Base-by-base conservation (phyloP, 2,888 invertebrate genomes). In the Drosophila fungiperda region DNA sequence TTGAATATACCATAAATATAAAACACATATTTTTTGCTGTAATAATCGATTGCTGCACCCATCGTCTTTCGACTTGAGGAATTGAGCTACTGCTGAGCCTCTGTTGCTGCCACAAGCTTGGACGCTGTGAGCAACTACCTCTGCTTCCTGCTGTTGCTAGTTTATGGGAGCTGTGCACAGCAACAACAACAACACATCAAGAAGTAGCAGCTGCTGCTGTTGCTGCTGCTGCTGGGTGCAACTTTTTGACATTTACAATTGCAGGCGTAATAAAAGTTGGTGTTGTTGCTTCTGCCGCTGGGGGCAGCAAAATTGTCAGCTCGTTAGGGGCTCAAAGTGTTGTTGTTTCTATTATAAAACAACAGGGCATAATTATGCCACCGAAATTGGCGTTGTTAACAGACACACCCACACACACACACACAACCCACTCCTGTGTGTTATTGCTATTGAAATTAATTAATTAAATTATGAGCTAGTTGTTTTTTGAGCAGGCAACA, bases 401-500 rank as follows among this genome's bases (percentile, higher is more conserved):
- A 50, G 38, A 3, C 64, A 66, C 73, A 45, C 70, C 62, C 62
- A 57, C 62, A 40, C 9, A 23, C 58, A 23, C 38, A 26, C 26
- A 1, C 17, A 7, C 3, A 12, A 23, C 8, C 35, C n/a, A 6
- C 49, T 20, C 9, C n/a, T 26, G 8, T 17, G 42, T 38, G 23
- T 45, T 4, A 15, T n/a, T 62, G 38, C 64, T 55, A 82, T 76
- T 55, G 78, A 85, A 89, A 85, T 89, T 82, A 89, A 86, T 87
- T 89, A 86, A 86, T 89, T 86, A 89, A 89, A 89, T 86, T 86
- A 86, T 87, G 70, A 80, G 76, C 64, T 66, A 68, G 71, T 69
- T 63, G 73, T 60, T 42, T 20, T 7, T 15, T 15, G 12, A 20
- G 45, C 23, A 45, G 23, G 48, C 33, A 48, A 52, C 68, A 78